Evolutionary conservation across 2,113 vertebrate species (phyloP), one percentile per base, ranked within the genome.

Genomic region (Cyrtonyx montezumae): DNA sequence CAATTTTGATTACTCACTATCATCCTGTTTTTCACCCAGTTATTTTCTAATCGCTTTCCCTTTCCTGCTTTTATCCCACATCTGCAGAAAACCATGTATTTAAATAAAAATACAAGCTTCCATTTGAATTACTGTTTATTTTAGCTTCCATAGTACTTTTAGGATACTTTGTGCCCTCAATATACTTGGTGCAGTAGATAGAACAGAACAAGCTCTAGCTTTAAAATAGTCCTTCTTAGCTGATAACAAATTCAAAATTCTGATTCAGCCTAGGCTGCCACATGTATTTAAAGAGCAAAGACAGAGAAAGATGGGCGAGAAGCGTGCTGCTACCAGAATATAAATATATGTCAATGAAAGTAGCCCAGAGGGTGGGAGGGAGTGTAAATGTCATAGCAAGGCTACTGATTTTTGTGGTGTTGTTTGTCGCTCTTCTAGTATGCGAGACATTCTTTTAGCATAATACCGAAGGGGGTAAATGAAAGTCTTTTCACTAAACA

Each of bases 71-170:
- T 91, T 87, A 80, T 80, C 37, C 69, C 76, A 45, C 30, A 16
- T 59, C 68, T 56, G 13, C 79, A 87, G 13, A 82, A 55, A 20
- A 65, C 32, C 66, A 25, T 15, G 71, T 65, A 91, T 53, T 92
- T 71, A 63, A 92, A 93, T 74, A 19, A 76, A 92, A 91, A 87
- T 30, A 84, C 82, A 89, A 75, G 16, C 56, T 83, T 80, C 16
- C 1, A 2, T 21, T 42, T 70, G 7, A 17, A 79, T 70, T 67
- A 83, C 18, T 80, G 46, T 48, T 88, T 88, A 32, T 45, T 32
- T 73, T 67, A 59, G 42, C 83, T 93, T 85, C 69, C 45, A 79
- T 37, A 63, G 10, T 14, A 80, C 45, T 71, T 87, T 95, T 77
- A 74, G 37, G 37, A 87, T 70, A 85, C 14, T 73, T 67, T 8